These are phyloP conservation scores for Drosophila nigricruria DNA, from an alignment of 2,888 invertebrate species.

Conservation along the genomic window DNA sequence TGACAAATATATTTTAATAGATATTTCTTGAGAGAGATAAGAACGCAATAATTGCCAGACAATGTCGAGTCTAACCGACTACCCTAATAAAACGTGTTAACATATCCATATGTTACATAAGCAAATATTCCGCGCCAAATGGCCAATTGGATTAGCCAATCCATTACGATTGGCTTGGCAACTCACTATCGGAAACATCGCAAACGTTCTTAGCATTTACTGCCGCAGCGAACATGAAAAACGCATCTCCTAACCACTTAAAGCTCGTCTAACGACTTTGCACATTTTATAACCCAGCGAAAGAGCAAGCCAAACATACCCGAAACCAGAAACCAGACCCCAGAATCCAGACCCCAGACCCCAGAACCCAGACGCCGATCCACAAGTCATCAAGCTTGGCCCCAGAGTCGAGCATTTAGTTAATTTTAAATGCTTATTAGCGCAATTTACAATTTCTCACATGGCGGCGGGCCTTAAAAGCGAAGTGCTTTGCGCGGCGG, in stretches of 20 bases:
- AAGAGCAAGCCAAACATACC: conserved; percentile 7
- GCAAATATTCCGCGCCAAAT: conserved; percentile 2
- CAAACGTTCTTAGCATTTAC: conserved; percentile 30
- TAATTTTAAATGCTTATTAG: conserved; percentile 82
- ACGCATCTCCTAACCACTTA: conserved; percentile 64
- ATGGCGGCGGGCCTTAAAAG: conserved; percentile 36
- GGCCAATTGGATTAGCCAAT: conserved; percentile 46
- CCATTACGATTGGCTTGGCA: conserved; percentile 36
- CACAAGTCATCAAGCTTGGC: conserved; percentile 65
- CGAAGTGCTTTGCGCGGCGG: conserved; percentile 23
- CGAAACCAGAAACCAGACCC: neutral
- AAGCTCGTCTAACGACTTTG: conserved; percentile 39
- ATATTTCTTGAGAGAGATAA: neutral
- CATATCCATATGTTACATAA: neutral
- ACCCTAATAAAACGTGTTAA: neutral
- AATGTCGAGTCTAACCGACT: neutral
- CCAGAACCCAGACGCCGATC: conserved; percentile 16
- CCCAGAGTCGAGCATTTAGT: conserved; percentile 72
- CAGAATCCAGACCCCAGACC: conserved; percentile 15
- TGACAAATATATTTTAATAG: neutral
- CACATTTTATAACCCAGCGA: conserved; percentile 48
- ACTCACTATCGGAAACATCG: conserved; percentile 24
- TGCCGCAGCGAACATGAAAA: conserved; percentile 54
- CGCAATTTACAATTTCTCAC: conserved; percentile 71
- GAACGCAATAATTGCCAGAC: neutral